These are phyloP conservation scores for Toxostoma redivivum DNA, from an alignment of 2,113 vertebrate species.

Conservation along the genomic window DNA sequence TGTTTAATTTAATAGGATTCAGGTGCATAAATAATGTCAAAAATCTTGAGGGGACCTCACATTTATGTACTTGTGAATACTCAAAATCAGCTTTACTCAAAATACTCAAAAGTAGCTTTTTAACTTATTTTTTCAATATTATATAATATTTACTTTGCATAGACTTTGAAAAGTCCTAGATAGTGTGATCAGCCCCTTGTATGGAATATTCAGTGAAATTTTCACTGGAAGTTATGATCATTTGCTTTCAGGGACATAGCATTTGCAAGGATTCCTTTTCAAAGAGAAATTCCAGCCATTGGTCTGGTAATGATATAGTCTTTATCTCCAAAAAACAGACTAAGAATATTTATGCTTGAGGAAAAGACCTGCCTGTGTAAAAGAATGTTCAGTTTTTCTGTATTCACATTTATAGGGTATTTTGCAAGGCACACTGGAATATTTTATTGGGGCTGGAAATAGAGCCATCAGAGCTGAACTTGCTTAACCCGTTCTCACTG, in stretches of 20 bases:
- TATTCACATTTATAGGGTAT: neutral
- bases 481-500: neutral
- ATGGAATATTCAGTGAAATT: neutral
- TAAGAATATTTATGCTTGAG: conserved; percentile 33
- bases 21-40: neutral
- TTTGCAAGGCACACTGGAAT: neutral
- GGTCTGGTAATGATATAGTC: neutral
- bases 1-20: neutral
- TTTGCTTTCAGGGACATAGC: neutral
- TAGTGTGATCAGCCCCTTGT: neutral
- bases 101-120: neutral
- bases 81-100: neutral
- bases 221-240: neutral
- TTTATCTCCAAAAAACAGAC: conserved; percentile 31
- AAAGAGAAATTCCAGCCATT: conserved; percentile 8
- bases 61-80: neutral
- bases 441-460: conserved; percentile 7
- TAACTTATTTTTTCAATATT: neutral
- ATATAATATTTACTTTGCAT: neutral
- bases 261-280: conserved; percentile 21
- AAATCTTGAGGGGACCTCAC: neutral
- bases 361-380: conserved; percentile 10
- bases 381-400: neutral
- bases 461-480: neutral
- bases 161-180: neutral